Conservation (phyloP, 2,797 vertebrate species). For the Knipowitschia caucasica region DNA sequence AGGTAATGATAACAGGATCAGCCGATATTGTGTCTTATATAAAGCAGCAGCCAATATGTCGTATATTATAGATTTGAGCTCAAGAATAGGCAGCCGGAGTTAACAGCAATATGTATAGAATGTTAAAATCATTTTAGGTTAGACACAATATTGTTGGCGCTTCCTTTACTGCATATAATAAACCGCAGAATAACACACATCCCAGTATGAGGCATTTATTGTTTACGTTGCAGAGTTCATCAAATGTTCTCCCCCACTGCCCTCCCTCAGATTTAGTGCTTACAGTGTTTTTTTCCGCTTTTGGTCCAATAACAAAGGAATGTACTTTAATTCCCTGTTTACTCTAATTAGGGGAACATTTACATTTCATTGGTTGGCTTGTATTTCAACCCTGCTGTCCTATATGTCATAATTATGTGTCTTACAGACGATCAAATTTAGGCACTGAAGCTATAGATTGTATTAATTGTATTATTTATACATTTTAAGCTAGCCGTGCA, state of each 20-base stretch:
- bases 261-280: background rate
- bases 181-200: too few relatives aligned
- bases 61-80: too few relatives aligned
- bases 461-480: background rate
- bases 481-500: background rate
- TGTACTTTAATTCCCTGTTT: background rate
- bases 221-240: background rate
- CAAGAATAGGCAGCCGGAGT: too few relatives aligned
- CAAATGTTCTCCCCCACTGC: background rate
- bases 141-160: too few relatives aligned
- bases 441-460: background rate
- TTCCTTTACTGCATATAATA: too few relatives aligned
- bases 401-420: conserved; percentile 1
- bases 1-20: conserved; percentile 29
- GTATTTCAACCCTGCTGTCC: background rate
- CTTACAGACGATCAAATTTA: background rate
- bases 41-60: conserved; percentile 27
- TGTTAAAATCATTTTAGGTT: too few relatives aligned
- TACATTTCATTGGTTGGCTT: background rate
- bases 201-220: background rate
- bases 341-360: background rate
- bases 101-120: too few relatives aligned
- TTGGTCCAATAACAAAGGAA: background rate
- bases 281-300: background rate
- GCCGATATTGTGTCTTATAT: conserved; percentile 34